phyloP scores from a whole-genome alignment of 2,113 vertebrate species.

The Paraplagusia blochii region DNA sequence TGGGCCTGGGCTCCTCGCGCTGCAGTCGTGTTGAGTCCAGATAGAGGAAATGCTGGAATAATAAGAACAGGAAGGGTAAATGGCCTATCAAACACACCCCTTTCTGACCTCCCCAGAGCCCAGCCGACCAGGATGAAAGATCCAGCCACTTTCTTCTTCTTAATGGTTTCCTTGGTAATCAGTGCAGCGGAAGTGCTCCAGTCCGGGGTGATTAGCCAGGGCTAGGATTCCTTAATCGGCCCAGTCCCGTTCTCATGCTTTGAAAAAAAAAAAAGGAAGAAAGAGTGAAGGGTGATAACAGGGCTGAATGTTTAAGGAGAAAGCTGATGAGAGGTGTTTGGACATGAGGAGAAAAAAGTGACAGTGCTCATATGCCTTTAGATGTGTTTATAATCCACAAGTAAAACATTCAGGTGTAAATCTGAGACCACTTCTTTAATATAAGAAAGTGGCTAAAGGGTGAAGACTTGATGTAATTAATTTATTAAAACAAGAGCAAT shows the following conservation, averaged over 20 bases:
- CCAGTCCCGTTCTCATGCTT: conserved; percentile 73
- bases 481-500: no score
- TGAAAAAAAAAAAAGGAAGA: conserved; percentile 69
- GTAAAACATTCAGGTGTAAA: no score
- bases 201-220: conserved; percentile 77
- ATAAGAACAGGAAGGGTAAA: conserved; percentile 83
- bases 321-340: conserved; percentile 34
- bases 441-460: no score
- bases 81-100: conserved; percentile 82
- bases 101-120: conserved; percentile 83
- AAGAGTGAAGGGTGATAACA: conserved; percentile 77
- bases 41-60: conserved; percentile 81
- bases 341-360: conserved; percentile 21
- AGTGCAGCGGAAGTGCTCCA: conserved; percentile 83
- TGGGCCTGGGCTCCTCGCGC: conserved; percentile 45
- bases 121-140: conserved; percentile 82
- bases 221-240: conserved; percentile 81
- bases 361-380: conserved; percentile 5
- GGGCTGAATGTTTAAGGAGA: conserved; percentile 57
- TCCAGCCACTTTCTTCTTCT: conserved; percentile 84
- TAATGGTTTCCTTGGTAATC: conserved; percentile 92
- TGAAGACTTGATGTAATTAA: no score
- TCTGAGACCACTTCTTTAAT: no score
- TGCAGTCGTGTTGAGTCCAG: conserved; percentile 69
- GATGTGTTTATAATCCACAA: background rate